These are phyloP conservation scores for Rhagophthalmus giganteus DNA, from an alignment of 2,888 invertebrate species.

Conservation along the genomic window DNA sequence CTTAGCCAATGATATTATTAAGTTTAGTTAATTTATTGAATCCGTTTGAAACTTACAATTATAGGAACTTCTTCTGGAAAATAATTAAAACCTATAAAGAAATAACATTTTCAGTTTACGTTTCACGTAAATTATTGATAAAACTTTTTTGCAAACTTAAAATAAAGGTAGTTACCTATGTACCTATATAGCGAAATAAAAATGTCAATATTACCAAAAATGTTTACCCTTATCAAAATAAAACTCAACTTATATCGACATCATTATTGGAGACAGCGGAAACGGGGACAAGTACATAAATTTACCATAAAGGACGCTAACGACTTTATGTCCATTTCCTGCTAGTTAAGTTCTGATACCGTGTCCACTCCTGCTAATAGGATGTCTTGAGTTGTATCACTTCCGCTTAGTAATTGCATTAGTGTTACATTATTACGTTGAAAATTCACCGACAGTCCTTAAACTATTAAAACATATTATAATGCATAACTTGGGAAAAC, in stretches of 20 bases:
- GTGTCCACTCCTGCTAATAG: slow-evolving; percentile 22
- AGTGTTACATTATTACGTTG: slow-evolving; percentile 15
- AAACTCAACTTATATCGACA: slow-evolving; percentile 9
- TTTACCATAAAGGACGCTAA: slow-evolving; percentile 23
- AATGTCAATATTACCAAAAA: slow-evolving; percentile 3
- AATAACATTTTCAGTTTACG: not conserved
- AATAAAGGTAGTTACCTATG: not conserved
- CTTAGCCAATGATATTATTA: slow-evolving; percentile 19
- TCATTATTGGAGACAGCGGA: slow-evolving; percentile 11
- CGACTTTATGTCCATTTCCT: slow-evolving; percentile 24
- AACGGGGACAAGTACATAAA: slow-evolving; percentile 17
- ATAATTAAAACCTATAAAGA: not conserved
- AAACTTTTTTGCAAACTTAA: not conserved
- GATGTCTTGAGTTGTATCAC: slow-evolving; percentile 23
- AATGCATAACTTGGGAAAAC: not conserved
- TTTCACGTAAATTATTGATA: not conserved
- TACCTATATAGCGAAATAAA: slow-evolving; percentile 3
- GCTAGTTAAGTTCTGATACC: slow-evolving; percentile 21
- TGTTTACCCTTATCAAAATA: slow-evolving; percentile 18
- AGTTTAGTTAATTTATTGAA: slow-evolving; percentile 25
- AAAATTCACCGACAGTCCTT: slow-evolving; percentile 11
- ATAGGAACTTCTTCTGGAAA: slow-evolving; percentile 2
- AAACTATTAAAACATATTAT: slow-evolving; percentile 10
- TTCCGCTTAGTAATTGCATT: slow-evolving; percentile 24
- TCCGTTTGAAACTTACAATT: slow-evolving; percentile 9